Evolutionary conservation across 2,113 vertebrate genomes (phyloP).

Genomic region (Apodemus speciosus): DNA sequence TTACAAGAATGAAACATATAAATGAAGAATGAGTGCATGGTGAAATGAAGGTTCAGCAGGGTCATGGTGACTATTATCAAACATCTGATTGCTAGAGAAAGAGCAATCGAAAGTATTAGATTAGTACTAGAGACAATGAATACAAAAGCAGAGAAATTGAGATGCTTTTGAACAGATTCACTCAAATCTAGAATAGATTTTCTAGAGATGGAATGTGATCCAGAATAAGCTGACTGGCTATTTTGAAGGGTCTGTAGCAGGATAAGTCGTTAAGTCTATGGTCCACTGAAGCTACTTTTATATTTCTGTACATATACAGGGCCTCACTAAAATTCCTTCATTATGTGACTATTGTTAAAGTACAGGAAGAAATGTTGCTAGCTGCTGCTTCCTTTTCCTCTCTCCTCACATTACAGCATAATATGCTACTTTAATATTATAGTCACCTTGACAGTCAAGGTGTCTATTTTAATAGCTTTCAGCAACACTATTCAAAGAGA

Average conservation of each 20-base stretch:
- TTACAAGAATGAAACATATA: neutral
- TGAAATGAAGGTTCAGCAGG: neutral
- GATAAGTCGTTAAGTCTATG: conserved; percentile 29
- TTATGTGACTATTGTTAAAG: neutral
- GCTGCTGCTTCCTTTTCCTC: conserved; percentile 3
- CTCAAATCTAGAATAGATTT: conserved; percentile 29
- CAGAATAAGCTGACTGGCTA: conserved; percentile 8
- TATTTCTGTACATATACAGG: neutral
- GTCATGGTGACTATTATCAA: neutral
- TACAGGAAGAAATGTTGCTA: conserved; percentile 38
- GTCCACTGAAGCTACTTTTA: neutral
- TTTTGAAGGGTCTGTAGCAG: neutral
- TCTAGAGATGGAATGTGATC: neutral
- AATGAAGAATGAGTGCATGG: conserved; percentile 31
- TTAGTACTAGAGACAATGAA: neutral
- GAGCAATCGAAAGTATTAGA: conserved; percentile 34
- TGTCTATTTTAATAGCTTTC: conserved; percentile 59
- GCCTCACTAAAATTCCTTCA: neutral
- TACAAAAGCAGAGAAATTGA: neutral
- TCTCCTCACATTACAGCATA: conserved; percentile 10
- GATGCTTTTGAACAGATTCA: neutral
- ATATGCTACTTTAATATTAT: conserved; percentile 43
- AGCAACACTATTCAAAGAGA: conserved; percentile 63
- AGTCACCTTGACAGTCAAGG: conserved; percentile 65
- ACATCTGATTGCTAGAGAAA: conserved; percentile 30